These are phyloP conservation scores for Coptodon bakossiorum DNA, from an alignment of 2,113 vertebrate species.

Conservation along the genomic window DNA sequence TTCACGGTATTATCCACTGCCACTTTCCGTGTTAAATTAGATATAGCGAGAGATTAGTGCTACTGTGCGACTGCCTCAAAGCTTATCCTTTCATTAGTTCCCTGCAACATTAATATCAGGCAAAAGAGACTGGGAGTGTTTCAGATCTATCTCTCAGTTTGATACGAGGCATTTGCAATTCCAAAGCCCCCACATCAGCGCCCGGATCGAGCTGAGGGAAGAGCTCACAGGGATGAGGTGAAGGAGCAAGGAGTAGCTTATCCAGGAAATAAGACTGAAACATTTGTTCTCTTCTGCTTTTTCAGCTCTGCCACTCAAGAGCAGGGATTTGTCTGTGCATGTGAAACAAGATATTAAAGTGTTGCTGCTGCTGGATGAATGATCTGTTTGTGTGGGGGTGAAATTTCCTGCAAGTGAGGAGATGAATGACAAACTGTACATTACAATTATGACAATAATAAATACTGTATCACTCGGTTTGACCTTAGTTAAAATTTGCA, in stretches of 20 bases:
- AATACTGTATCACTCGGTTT: background rate
- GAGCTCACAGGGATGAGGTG: background rate
- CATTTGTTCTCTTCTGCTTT: slow-evolving; percentile 1
- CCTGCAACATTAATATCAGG: slow-evolving; percentile 23
- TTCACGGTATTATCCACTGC: background rate
- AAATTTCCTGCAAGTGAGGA: background rate
- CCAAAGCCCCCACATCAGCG: background rate
- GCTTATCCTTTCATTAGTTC: slow-evolving; percentile 54
- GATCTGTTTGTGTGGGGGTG: background rate
- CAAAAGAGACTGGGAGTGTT: background rate
- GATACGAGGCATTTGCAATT: slow-evolving; percentile 46
- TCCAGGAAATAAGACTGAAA: slow-evolving; percentile 20
- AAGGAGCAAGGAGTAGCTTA: background rate
- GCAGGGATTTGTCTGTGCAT: slow-evolving; percentile 17
- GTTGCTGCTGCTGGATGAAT: background rate
- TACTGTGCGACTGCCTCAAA: background rate
- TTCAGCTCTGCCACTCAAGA: background rate
- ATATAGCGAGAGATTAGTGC: slow-evolving; percentile 38
- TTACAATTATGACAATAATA: background rate
- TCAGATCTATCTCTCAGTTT: slow-evolving; percentile 17
- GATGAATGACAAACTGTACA: background rate
- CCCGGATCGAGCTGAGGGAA: background rate
- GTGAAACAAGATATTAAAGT: slow-evolving; percentile 14
- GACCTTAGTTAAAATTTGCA: background rate
- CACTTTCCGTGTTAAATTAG: slow-evolving; percentile 10